phyloP scores from a whole-genome alignment of 1,140 invertebrate species.

The Argopecten irradians region DNA sequence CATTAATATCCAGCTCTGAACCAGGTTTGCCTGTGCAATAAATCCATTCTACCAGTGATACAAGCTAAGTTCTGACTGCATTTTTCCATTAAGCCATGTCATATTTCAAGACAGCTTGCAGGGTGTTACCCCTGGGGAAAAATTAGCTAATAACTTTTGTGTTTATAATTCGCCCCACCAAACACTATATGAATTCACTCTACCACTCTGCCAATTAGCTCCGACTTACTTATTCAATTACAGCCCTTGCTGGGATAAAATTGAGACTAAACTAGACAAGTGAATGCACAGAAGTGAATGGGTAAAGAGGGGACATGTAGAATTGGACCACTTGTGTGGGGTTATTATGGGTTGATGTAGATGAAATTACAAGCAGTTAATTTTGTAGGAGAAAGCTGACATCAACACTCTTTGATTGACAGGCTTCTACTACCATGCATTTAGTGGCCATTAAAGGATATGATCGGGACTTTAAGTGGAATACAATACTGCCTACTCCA shows the following conservation, averaged over 20 bases:
- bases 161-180: constrained; percentile 47
- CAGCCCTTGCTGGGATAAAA: neutral
- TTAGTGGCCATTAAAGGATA: too few species aligned
- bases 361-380: constrained; percentile 22
- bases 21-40: constrained; percentile 22
- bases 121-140: constrained; percentile 47
- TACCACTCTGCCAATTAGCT: neutral
- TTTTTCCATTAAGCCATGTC: constrained; percentile 46
- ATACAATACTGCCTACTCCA: too few species aligned
- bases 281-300: constrained; percentile 19
- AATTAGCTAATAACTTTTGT: constrained; percentile 56
- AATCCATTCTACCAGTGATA: constrained; percentile 27
- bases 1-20: constrained; percentile 27
- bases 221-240: constrained; percentile 33
- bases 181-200: constrained; percentile 30
- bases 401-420: neutral
- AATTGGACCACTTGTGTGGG: neutral
- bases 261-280: neutral
- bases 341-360: neutral
- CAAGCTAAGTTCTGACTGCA: constrained; percentile 30
- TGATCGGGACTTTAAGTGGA: too few species aligned
- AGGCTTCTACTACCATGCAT: too few species aligned
- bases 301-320: neutral
- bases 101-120: constrained; percentile 41
- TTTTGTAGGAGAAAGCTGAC: neutral